A percentile compares a stretch with the other conserved stretches of the same genome.
Evolutionary conservation across 2,888 invertebrate genomes (phyloP).

Genomic region (Lasioglossum pauxillum): DNA sequence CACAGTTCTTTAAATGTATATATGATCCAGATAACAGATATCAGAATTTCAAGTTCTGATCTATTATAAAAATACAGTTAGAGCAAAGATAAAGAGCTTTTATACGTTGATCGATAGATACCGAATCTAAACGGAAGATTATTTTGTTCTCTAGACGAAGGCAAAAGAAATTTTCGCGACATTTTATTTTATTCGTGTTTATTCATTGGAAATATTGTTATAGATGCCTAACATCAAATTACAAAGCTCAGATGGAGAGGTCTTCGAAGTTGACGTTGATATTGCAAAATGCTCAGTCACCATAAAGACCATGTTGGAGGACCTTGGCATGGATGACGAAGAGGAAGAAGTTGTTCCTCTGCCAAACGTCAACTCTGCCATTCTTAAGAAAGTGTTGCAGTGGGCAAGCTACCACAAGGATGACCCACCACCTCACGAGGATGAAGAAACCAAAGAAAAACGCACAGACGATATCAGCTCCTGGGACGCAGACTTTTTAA

Average conservation of each 20-base stretch:
- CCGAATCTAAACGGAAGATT: background rate
- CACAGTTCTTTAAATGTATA: background rate
- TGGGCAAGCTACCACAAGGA: constrained; percentile 98
- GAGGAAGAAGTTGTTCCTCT: constrained; percentile 98
- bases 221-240: constrained; percentile 97
- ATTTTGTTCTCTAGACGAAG: background rate
- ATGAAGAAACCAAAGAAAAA: constrained; percentile 98
- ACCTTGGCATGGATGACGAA: constrained; percentile 95
- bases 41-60: background rate
- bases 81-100: background rate
- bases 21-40: background rate
- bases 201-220: constrained; percentile 16
- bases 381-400: constrained; percentile 96
- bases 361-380: constrained; percentile 98
- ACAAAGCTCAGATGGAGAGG: constrained; percentile 97
- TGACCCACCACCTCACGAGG: constrained; percentile 97
- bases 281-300: constrained; percentile 99
- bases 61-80: background rate
- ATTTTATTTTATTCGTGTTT: background rate
- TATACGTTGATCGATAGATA: background rate
- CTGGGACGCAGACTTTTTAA: constrained; percentile 99
- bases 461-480: constrained; percentile 99
- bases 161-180: background rate
- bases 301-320: constrained; percentile 99
- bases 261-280: constrained; percentile 98